Base-by-base conservation (phyloP, 2,797 vertebrate species). In the Arctocebus calabarensis region DNA sequence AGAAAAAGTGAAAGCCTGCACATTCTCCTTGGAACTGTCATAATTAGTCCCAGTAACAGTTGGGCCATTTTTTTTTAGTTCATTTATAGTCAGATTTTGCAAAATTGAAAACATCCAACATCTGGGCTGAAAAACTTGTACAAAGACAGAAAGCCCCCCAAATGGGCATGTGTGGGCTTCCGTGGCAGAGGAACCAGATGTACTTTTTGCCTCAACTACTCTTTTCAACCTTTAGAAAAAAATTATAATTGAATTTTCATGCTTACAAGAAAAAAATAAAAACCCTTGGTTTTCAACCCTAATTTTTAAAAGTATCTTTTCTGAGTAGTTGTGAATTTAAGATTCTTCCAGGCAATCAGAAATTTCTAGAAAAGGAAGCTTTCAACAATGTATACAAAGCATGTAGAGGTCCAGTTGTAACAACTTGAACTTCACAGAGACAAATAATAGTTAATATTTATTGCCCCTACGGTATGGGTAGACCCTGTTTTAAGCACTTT, bases 31-130 rank as follows among this genome's bases (percentile, higher is more conserved):
- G 90, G 96, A 97, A 97, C 93, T 75, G 87, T 97, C 89, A 94
- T 97, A 97, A 98, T 98, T 96, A 97, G 97, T 97, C 97, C 97
- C 97, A 96, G 94, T 96, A 97, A 98, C 97, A 97, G 96, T 98
- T 97, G 97, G 94, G 91, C 84, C 92, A 64, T 96, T 82, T 97
- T 97, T 93, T 95, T 96, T 71, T 89, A 97, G 94, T 96, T 96
- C 97, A 98, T 98, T 97, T 97, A 97, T 96, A 97, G 95, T 97
- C 95, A 98, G 92, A 98, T 97, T 96, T 95, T 96, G 96, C 91
- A 97, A 97, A 98, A 97, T 97, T 96, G 97, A 97, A 97, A 97
- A 97, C 97, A 97, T 97, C 96, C 95, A 97, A 97, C 97, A 98
- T 97, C 97, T 98, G 97, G 97, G 95, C 96, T 95, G 89, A 96